Evolutionary conservation across 2,888 invertebrate genomes (phyloP), one percentile per base, ranked within the genome.

Genomic region (Troides oblongomaculatus): DNA sequence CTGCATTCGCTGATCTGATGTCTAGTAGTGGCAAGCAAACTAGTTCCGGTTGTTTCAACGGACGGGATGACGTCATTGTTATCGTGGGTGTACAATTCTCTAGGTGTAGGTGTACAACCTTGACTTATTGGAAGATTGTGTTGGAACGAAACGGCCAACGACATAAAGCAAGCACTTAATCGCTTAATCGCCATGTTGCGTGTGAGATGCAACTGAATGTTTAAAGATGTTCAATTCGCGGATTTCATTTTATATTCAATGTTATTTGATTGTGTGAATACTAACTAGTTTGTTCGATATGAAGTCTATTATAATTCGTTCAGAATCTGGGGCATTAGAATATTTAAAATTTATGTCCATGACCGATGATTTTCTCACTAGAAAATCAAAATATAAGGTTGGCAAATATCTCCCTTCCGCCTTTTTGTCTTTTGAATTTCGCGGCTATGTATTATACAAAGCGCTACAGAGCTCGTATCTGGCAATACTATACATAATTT

Each of bases 81-180:
- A 18, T 36, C 63, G 76, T 76, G 72, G 76, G 76, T 69, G 65
- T 67, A 67, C 66, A 68, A 66, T 60, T 62, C 46, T 61, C 62
- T 43, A 63, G 46, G 65, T 65, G 75, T 75, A 66, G 76, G 76
- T 70, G 73, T 62, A 36, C 66, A 74, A 74, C 74, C 76, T 76
- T 76, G 76, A 76, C 74, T 75, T 71, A 50, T 59, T 63, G 61
- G 70, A 58, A 67, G 64, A 67, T 61, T 64, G 21, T 67, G 70
- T 64, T 67, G 64, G 67, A 71, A 71, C 70, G 25, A 71, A 71
- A 71, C 67, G 67, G 67, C 61, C 70, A 68, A 36, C 56, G 70
- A 58, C 67, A 58, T 71, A 67, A 64, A 64, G 17, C 30, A 46
- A 62, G 62, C 30, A 50, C 30, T 63, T 59, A 65, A 69, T 65